phyloP scores from a whole-genome alignment of 2,797 vertebrate genomes.

The Microctenopoma steveboyesi region DNA sequence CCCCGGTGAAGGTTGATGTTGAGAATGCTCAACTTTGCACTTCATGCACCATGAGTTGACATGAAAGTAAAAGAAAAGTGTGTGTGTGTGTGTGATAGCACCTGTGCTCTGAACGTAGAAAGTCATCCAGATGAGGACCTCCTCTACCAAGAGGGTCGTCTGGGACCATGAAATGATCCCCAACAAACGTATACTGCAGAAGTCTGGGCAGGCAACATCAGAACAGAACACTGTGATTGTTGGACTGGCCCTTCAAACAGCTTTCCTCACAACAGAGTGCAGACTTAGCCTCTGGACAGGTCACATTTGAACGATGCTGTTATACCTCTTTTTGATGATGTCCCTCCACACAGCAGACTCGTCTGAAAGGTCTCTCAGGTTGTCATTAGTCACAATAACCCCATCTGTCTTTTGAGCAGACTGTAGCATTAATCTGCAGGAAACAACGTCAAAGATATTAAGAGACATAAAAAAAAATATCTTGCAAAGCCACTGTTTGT shows the following conservation, averaged over 20 bases:
- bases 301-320: background rate
- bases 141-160: slow-evolving; percentile 90
- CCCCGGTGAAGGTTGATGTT: too few relatives aligned
- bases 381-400: slow-evolving; percentile 93
- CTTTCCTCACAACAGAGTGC: background rate
- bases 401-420: slow-evolving; percentile 85
- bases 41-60: background rate
- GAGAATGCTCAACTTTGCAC: too few relatives aligned
- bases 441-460: background rate
- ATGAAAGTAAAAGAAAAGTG: background rate
- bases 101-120: slow-evolving; percentile 84
- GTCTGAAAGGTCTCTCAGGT: slow-evolving; percentile 89
- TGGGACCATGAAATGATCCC: slow-evolving; percentile 92
- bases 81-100: slow-evolving; percentile 45
- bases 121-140: slow-evolving; percentile 89
- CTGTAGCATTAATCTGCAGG: slow-evolving; percentile 87
- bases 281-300: background rate
- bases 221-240: background rate
- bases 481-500: background rate
- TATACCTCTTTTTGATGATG: slow-evolving; percentile 90
- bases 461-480: background rate
- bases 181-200: slow-evolving; percentile 91
- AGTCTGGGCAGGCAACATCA: slow-evolving; percentile 73
- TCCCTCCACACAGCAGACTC: slow-evolving; percentile 86
- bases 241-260: background rate